Percentiles rank a stretch among this genome's conserved stretches.
phyloP scores from a whole-genome alignment of 2,888 invertebrate species.

The Chrysolina oricalcia region DNA sequence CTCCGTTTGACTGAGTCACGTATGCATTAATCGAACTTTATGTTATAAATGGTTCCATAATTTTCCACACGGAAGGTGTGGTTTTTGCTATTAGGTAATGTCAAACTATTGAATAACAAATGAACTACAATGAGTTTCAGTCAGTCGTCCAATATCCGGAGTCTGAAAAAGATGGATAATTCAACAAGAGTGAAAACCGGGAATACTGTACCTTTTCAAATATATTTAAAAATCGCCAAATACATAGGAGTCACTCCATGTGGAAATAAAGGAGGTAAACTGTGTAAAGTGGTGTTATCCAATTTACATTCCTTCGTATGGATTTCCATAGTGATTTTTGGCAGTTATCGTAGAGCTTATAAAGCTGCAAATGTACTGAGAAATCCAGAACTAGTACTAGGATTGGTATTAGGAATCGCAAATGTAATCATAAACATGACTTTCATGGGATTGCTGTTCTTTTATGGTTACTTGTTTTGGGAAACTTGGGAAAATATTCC shows the following conservation, averaged over 20 bases:
- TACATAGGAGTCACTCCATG: not conserved
- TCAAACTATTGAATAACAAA: too few relatives aligned
- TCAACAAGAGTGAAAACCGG: not conserved
- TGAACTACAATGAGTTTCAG: too few relatives aligned
- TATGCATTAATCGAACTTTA: too few relatives aligned
- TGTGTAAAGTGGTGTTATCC: not conserved
- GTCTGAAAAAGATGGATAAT: not conserved
- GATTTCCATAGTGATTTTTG: not conserved
- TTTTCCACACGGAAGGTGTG: too few relatives aligned
- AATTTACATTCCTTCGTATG: not conserved
- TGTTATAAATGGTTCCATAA: too few relatives aligned
- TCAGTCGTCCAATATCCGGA: too few relatives aligned
- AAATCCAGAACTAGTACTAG: not conserved
- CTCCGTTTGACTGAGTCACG: too few relatives aligned
- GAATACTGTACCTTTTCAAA: not conserved
- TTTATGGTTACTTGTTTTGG: too few relatives aligned
- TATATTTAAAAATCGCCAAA: not conserved
- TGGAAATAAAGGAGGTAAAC: not conserved
- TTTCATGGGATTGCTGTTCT: too few relatives aligned
- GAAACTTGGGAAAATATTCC: too few relatives aligned
- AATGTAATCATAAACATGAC: too few relatives aligned
- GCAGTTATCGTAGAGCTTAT: not conserved
- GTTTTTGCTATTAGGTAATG: too few relatives aligned
- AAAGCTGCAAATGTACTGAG: not conserved
- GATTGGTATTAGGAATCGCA: not conserved